Evolutionary conservation across 1,140 invertebrate genomes (phyloP).

Genomic region (Drepana arcuata): DNA sequence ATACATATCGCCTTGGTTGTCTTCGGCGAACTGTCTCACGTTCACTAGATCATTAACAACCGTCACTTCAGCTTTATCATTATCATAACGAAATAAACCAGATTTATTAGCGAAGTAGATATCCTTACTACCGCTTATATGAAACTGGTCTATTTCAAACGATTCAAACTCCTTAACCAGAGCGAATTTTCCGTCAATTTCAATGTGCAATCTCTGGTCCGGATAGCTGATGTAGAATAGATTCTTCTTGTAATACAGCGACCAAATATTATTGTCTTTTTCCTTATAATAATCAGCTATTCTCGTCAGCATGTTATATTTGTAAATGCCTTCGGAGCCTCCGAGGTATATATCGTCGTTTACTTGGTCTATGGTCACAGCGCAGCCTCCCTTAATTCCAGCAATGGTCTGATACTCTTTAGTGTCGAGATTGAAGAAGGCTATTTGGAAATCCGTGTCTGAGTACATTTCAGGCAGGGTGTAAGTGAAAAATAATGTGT

Average conservation of each 20-base stretch:
- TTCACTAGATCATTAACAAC: conserved; percentile 25
- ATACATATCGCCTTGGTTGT: conserved; percentile 31
- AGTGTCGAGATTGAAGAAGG: conserved; percentile 29
- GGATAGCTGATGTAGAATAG: conserved; percentile 49
- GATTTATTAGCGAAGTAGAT: conserved; percentile 45
- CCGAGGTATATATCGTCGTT: conserved; percentile 45
- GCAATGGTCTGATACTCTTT: conserved; percentile 32
- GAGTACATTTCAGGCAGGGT: conserved; percentile 31
- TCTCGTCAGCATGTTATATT: conserved; percentile 41
- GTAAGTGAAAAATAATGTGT: conserved; percentile 41
- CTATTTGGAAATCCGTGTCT: conserved; percentile 43
- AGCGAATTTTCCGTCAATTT: conserved; percentile 36
- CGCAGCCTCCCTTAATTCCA: conserved; percentile 41
- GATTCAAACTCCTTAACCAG: conserved; percentile 36
- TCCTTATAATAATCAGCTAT: conserved; percentile 39
- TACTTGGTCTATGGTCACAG: conserved; percentile 34
- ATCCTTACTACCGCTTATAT: conserved; percentile 19
- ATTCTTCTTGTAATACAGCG: conserved; percentile 32
- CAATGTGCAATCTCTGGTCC: conserved; percentile 39
- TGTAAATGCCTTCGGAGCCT: conserved; percentile 47
- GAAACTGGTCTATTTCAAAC: conserved; percentile 41
- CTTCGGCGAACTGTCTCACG: conserved; percentile 36
- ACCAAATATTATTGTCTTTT: conserved; percentile 41
- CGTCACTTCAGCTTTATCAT: conserved; percentile 9
- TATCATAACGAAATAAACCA: conserved; percentile 38